Evolutionary conservation across 2,797 vertebrate species (phyloP).

Genomic region (Scolopax rusticola): DNA sequence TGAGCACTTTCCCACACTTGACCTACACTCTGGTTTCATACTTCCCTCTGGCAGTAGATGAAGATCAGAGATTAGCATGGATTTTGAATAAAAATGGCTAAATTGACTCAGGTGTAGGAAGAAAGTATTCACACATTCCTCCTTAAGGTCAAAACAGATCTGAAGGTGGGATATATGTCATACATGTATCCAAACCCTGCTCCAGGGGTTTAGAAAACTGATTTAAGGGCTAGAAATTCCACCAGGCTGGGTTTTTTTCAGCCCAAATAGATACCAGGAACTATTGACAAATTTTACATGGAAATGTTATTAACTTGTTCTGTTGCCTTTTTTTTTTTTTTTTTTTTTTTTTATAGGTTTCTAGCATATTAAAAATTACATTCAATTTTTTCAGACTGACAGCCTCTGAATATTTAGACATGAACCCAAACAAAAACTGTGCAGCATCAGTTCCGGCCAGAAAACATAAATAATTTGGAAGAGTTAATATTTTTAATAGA

Average conservation of each 20-base stretch:
- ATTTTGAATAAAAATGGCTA: background rate
- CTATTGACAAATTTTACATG: background rate
- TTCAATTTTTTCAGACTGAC: background rate
- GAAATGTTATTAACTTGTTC: background rate
- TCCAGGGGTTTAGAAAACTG: background rate
- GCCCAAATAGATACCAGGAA: background rate
- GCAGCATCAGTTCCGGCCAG: background rate
- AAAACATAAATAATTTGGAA: background rate
- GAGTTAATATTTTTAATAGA: background rate
- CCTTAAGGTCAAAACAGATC: background rate
- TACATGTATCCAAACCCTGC: background rate
- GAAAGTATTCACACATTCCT: background rate
- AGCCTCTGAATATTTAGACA: background rate
- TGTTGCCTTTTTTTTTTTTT: background rate
- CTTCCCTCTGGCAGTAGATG: background rate
- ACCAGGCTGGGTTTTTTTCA: rapidly evolving
- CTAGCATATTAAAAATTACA: background rate
- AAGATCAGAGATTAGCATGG: background rate
- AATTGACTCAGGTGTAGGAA: background rate
- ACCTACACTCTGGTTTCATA: background rate
- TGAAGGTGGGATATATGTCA: rapidly evolving
- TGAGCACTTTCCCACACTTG: background rate
- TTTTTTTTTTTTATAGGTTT: background rate
- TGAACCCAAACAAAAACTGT: background rate
- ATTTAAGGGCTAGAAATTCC: background rate